These are phyloP conservation scores for Drosophila repleta DNA, from an alignment of 1,140 invertebrate species.

Conservation along the genomic window DNA sequence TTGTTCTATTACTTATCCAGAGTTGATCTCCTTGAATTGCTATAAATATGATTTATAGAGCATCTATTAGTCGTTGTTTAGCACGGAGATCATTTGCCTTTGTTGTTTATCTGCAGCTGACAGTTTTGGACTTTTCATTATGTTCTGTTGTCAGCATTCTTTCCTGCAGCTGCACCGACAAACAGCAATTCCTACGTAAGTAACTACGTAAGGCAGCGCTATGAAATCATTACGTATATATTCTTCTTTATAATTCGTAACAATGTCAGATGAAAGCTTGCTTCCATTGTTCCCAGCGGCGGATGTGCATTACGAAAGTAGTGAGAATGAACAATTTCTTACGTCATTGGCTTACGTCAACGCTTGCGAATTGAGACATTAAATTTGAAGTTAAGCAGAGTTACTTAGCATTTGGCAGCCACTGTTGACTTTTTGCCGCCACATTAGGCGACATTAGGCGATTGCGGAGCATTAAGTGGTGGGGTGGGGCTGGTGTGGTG, in stretches of 20 bases:
- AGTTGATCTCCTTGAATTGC: too few species aligned
- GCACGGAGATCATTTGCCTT: not conserved
- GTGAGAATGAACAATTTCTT: not conserved
- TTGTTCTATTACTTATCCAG: too few species aligned
- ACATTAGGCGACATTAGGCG: conserved; percentile 52
- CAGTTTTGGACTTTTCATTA: conserved; percentile 20
- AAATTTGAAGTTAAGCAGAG: conserved; percentile 3
- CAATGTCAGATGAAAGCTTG: too few species aligned
- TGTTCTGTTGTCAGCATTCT: not conserved
- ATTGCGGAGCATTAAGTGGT: not conserved
- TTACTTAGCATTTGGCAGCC: conserved; percentile 11
- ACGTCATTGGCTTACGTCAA: not conserved
- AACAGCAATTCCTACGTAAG: not conserved
- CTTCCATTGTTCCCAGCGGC: too few species aligned
- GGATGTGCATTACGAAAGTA: too few species aligned
- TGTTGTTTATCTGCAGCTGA: conserved; percentile 10
- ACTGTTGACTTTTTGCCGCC: conserved; percentile 76
- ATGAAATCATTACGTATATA: not conserved
- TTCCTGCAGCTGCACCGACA: not conserved
- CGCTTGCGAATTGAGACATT: not conserved
- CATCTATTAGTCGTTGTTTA: conserved; percentile 4
- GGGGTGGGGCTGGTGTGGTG: not conserved
- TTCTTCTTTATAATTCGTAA: not conserved
- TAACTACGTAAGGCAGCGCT: not conserved
- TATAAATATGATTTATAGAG: not conserved